Conservation (phyloP, 2,888 invertebrate genomes). For the Tenthredo livida region DNA sequence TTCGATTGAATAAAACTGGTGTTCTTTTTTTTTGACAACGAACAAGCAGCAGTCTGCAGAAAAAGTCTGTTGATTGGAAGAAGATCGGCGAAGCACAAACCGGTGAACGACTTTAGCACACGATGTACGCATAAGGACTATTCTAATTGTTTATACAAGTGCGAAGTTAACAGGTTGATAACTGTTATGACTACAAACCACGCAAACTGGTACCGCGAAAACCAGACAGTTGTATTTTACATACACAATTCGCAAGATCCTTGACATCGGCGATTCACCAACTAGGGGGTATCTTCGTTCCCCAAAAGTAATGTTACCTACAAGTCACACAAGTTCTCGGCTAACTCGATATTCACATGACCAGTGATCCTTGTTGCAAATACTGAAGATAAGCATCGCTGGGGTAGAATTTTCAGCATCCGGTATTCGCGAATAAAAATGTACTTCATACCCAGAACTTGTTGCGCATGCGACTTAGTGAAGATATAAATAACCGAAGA, state of each 20-base stretch:
- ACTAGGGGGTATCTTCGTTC: not conserved
- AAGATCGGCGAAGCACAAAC: not conserved
- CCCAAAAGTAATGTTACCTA: not conserved
- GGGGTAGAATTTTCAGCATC: not conserved
- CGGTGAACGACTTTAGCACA: not conserved
- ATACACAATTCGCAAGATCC: not conserved
- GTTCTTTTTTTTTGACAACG: not conserved
- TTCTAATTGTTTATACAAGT: constrained; percentile 1
- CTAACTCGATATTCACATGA: no score
- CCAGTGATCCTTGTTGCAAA: not conserved
- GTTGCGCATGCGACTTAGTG: not conserved
- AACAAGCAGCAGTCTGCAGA: not conserved
- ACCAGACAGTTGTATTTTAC: not conserved
- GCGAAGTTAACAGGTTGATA: not conserved
- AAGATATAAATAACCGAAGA: not conserved
- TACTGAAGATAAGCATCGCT: not conserved
- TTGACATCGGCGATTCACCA: not conserved
- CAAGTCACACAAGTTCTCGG: no score
- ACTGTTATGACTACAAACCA: not conserved
- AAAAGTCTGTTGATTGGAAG: not conserved
- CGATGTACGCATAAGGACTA: not conserved
- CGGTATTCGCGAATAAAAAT: not conserved
- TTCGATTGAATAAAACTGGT: no score
- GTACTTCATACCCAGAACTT: not conserved
- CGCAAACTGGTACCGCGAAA: not conserved